These are phyloP conservation scores for Ariopsis seemanni DNA, from an alignment of 2,113 vertebrate genomes.

Conservation along the genomic window DNA sequence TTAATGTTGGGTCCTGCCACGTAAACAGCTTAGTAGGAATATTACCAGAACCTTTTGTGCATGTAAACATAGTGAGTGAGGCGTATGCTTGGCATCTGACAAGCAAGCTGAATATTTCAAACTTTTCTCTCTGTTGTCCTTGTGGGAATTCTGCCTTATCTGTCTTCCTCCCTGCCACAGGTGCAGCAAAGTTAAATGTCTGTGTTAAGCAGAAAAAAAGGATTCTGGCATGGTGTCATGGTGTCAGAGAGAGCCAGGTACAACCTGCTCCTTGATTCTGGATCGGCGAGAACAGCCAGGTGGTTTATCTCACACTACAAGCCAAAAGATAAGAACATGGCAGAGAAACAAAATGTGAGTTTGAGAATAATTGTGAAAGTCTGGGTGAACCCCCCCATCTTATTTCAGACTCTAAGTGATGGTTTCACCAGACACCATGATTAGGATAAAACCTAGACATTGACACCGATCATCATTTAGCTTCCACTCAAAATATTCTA, in stretches of 20 bases:
- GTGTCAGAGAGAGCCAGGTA: background rate
- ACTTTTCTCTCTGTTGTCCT: background rate
- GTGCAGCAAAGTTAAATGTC: conserved; percentile 3
- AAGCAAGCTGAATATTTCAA: conserved; percentile 5
- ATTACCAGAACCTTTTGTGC: too few relatives aligned
- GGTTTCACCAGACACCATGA: background rate
- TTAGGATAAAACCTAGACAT: background rate
- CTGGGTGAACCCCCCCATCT: background rate
- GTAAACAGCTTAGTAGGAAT: too few relatives aligned
- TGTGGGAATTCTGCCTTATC: conserved; percentile 3
- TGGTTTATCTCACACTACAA: background rate
- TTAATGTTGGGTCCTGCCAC: too few relatives aligned
- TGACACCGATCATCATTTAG: background rate
- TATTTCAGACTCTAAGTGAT: background rate
- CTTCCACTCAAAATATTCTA: background rate
- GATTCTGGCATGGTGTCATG: conserved; percentile 5
- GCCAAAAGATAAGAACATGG: background rate
- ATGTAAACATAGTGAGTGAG: too few relatives aligned
- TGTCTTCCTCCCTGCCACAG: background rate
- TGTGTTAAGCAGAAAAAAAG: background rate
- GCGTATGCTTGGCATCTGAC: conserved; percentile 14
- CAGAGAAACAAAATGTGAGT: background rate
- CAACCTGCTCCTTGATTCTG: background rate
- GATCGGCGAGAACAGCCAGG: background rate
- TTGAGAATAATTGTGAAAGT: background rate